phyloP scores from a whole-genome alignment of 1,140 invertebrate species.

The Cotesia typhae region DNA sequence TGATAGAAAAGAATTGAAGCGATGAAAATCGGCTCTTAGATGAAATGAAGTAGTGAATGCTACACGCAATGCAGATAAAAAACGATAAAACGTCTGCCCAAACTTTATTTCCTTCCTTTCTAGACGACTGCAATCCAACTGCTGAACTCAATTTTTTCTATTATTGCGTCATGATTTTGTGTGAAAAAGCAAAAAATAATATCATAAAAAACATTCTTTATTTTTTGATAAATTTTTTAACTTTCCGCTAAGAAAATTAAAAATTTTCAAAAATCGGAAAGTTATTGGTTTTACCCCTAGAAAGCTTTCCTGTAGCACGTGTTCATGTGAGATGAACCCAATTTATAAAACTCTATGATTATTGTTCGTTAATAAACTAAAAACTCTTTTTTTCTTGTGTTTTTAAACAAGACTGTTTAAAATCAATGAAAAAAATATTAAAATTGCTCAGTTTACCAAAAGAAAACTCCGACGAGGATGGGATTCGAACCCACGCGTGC shows the following conservation, averaged over 20 bases:
- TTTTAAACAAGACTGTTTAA: no score
- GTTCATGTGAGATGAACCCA: no score
- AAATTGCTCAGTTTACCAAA: background rate
- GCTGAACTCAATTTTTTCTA: constrained; percentile 18
- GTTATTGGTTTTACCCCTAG: no score
- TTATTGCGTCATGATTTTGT: constrained; percentile 19
- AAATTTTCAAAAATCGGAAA: no score
- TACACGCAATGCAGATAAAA: background rate
- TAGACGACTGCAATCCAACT: constrained; percentile 27
- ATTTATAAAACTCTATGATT: no score
- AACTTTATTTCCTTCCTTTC: constrained; percentile 11
- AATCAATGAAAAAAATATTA: no score
- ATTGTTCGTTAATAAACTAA: no score
- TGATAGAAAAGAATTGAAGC: background rate
- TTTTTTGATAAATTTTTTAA: no score
- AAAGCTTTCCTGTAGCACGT: no score
- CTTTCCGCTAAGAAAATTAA: no score
- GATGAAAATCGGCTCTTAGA: background rate
- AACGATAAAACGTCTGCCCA: constrained; percentile 1
- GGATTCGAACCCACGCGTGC: constrained; percentile 67
- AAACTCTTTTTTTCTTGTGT: no score
- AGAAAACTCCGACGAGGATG: constrained; percentile 57
- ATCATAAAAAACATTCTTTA: background rate
- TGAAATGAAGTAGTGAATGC: background rate
- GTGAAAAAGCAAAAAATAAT: constrained; percentile 7